Percentiles rank a stretch among this genome's conserved stretches.
phyloP scores from a whole-genome alignment of 1,140 invertebrate species.

The Venustaconcha ellipsiformis region DNA sequence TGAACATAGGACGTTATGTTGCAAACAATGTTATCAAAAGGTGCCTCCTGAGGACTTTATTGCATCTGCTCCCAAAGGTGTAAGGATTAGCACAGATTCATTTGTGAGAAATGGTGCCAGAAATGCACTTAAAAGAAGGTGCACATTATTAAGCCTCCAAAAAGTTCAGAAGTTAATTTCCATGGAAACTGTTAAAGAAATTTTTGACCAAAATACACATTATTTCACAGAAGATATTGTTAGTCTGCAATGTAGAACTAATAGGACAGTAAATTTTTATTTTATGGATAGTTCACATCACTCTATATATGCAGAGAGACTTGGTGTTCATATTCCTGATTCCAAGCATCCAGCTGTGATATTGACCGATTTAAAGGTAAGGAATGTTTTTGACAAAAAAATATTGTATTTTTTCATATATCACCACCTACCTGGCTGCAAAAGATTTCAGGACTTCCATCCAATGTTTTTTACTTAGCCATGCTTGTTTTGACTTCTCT shows the following conservation, averaged over 20 bases:
- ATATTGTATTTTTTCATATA: too few relatives aligned
- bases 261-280: conserved; percentile 78
- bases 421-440: too few relatives aligned
- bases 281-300: conserved; percentile 80
- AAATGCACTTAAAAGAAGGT: conserved; percentile 19
- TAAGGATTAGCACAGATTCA: conserved; percentile 19
- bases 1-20: conserved; percentile 39
- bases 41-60: background rate
- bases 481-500: too few relatives aligned
- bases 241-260: conserved; percentile 74
- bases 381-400: conserved; percentile 23
- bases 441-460: too few relatives aligned
- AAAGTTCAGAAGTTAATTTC: conserved; percentile 25
- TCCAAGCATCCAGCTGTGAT: conserved; percentile 75
- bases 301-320: conserved; percentile 79
- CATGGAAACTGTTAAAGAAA: conserved; percentile 10
- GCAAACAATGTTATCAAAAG: conserved; percentile 19
- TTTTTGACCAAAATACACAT: conserved; percentile 17
- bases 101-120: conserved; percentile 32
- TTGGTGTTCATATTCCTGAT: conserved; percentile 72
- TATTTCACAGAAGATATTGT: conserved; percentile 43
- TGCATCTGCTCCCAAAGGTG: conserved; percentile 1
- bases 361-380: conserved; percentile 80
- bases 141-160: conserved; percentile 32
- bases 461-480: too few relatives aligned